These are phyloP conservation scores for Thomomys bottae DNA, from an alignment of 2,113 vertebrate species.

Conservation along the genomic window DNA sequence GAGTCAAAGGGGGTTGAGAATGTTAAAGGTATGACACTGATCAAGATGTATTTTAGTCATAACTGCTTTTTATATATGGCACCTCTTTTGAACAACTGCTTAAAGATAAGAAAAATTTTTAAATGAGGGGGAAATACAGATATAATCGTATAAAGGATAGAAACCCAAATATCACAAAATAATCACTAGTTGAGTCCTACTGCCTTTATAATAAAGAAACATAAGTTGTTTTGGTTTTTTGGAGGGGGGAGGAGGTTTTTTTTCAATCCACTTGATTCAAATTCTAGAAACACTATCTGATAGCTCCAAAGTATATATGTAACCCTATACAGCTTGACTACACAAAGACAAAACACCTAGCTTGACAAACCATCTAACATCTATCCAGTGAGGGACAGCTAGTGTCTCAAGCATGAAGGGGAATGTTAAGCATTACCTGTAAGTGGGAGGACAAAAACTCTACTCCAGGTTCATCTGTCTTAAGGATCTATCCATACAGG, in stretches of 20 bases:
- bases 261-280: not conserved
- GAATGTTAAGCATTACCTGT: not conserved
- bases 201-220: not conserved
- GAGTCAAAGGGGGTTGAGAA: no score
- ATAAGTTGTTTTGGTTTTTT: not conserved
- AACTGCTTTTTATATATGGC: no score
- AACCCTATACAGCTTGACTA: not conserved
- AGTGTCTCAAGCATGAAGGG: not conserved
- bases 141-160: not conserved
- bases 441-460: not conserved
- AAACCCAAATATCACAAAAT: not conserved
- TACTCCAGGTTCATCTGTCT: not conserved
- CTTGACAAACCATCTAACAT: not conserved
- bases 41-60: no score
- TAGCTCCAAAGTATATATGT: not conserved
- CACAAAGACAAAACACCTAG: no score
- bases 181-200: not conserved
- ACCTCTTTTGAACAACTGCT: no score
- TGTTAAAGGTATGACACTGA: no score
- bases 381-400: not conserved
- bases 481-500: not conserved
- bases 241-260: not conserved
- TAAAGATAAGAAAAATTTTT: no score
- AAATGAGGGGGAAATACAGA: not conserved
- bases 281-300: not conserved